Evolutionary conservation across 2,888 invertebrate species (phyloP).

Genomic region (Dendrolimus pini): DNA sequence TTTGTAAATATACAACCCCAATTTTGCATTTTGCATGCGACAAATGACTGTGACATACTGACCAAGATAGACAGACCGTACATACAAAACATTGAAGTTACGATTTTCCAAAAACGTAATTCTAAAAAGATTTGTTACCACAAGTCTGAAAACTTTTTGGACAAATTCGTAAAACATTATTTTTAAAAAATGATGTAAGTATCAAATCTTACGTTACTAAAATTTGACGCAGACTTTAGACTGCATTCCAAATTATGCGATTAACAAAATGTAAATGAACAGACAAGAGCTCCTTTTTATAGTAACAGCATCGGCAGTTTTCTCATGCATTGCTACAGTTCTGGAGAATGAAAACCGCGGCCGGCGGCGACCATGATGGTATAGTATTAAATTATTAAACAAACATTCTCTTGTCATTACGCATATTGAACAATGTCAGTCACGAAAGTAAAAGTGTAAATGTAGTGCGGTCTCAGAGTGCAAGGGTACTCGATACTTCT

Average conservation of each 20-base stretch:
- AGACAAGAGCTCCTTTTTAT: constrained; percentile 38
- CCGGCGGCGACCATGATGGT: constrained; percentile 31
- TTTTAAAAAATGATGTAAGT: too few species aligned
- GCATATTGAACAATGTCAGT: not conserved
- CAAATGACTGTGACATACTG: too few species aligned
- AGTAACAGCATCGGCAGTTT: constrained; percentile 27
- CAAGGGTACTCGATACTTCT: not conserved
- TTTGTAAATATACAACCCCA: too few species aligned
- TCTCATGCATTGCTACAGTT: constrained; percentile 36
- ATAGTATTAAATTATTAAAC: constrained; percentile 3
- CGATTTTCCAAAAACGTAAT: too few species aligned
- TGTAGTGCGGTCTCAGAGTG: not conserved
- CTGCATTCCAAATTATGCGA: not conserved
- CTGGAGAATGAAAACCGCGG: constrained; percentile 25
- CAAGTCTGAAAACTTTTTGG: too few species aligned
- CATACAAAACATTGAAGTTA: too few species aligned
- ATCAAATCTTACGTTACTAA: not conserved
- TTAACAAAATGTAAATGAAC: constrained; percentile 37
- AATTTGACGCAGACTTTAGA: not conserved
- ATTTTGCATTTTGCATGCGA: too few species aligned
- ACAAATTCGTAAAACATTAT: too few species aligned
- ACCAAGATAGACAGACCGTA: too few species aligned
- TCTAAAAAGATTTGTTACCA: too few species aligned
- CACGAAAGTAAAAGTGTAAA: not conserved
- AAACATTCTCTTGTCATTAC: not conserved